A percentile compares a stretch with the other conserved stretches of the same genome.
Conservation (phyloP, 1,140 invertebrate species). For the Drosophila sp. region DNA sequence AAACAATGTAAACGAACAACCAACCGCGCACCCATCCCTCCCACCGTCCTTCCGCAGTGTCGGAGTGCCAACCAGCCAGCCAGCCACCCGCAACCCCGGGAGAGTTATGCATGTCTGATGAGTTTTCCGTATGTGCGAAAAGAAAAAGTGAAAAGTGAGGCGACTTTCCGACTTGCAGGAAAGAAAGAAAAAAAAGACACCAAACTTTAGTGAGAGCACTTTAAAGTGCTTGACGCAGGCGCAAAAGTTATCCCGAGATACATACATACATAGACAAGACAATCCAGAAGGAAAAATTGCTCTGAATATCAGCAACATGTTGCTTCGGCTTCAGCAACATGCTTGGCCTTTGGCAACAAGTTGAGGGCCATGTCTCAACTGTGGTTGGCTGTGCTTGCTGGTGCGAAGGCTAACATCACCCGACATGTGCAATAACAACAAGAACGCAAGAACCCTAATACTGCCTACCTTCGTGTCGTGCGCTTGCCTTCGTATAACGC, state of each 20-base stretch:
- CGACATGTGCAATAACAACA: constrained; percentile 11
- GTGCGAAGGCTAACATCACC: constrained; percentile 15
- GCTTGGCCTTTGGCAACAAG: constrained; percentile 38
- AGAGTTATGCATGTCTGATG: constrained; percentile 75
- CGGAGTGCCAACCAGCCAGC: not conserved
- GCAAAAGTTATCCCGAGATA: not conserved
- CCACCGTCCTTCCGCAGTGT: not conserved
- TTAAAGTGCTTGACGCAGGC: constrained; percentile 17
- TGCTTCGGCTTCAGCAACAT: constrained; percentile 30
- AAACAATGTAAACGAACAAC: constrained; percentile 51
- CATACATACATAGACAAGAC: not conserved
- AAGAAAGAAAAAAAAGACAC: not conserved
- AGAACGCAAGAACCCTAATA: not conserved
- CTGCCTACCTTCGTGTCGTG: not conserved
- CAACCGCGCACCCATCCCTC: not conserved
- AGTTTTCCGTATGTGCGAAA: constrained; percentile 41
- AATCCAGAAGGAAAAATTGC: not conserved
- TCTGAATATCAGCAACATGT: constrained; percentile 30
- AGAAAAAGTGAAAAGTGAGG: constrained; percentile 56
- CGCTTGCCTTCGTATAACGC: not conserved
- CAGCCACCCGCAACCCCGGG: constrained; percentile 15
- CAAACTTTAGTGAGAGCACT: constrained; percentile 12
- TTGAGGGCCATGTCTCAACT: constrained; percentile 23
- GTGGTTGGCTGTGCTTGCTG: constrained; percentile 55
- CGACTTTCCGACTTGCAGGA: constrained; percentile 40